Percentiles rank a stretch among this genome's conserved stretches.
Evolutionary conservation across 2,113 vertebrate species (phyloP).

Genomic region (Microcebus lehilahytsara): DNA sequence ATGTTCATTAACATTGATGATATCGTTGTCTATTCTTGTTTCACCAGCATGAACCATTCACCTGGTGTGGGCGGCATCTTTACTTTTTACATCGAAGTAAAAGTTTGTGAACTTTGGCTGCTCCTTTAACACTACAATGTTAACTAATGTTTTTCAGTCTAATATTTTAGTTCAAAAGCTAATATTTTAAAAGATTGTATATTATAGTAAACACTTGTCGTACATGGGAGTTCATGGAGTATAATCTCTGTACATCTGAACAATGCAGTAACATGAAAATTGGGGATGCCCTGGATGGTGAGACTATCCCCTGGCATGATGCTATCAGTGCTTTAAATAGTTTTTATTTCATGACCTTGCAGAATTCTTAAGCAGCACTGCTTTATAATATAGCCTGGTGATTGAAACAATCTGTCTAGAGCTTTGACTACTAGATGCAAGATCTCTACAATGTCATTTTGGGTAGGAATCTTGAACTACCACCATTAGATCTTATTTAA

Average conservation of each 20-base stretch:
- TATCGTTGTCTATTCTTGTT: neutral
- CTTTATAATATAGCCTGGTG: neutral
- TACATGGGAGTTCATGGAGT: neutral
- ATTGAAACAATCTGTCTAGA: neutral
- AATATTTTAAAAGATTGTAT: neutral
- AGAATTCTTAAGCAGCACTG: neutral
- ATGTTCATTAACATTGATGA: neutral
- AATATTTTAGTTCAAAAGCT: neutral
- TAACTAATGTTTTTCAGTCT: neutral
- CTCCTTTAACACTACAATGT: neutral
- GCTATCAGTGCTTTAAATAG: neutral
- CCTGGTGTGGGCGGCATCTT: neutral
- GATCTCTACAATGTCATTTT: neutral
- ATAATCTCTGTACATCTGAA: neutral
- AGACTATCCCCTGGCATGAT: neutral
- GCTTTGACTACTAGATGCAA: neutral
- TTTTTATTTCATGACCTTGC: neutral
- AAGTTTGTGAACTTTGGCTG: neutral
- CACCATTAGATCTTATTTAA: neutral
- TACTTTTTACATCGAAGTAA: neutral
- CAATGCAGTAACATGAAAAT: neutral
- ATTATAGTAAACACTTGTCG: neutral
- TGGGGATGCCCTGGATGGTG: neutral
- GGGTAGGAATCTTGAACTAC: neutral
- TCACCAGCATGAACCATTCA: neutral